Conservation (phyloP, 1,140 invertebrate genomes). For the Teleopsis dalmanni region DNA sequence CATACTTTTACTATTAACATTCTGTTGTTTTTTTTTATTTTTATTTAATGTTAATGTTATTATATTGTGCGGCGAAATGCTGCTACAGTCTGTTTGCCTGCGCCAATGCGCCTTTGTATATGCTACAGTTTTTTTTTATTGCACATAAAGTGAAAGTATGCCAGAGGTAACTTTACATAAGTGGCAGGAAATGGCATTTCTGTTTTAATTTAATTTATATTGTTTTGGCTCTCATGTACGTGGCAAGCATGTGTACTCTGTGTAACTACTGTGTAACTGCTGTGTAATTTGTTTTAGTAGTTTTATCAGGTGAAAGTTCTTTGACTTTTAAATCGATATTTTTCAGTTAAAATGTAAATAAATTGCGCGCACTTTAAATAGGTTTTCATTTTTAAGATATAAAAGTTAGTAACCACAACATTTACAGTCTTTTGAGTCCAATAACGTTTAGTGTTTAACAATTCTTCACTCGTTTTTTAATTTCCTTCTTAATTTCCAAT, state of each 20-base stretch:
- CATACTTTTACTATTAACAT: too few relatives aligned
- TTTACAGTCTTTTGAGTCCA: too few relatives aligned
- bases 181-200: conserved; percentile 31
- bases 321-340: conserved; percentile 10
- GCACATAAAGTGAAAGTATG: conserved; percentile 2
- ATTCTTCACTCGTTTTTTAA: conserved; percentile 9
- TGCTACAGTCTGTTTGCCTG: too few relatives aligned
- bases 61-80: conserved; percentile 1
- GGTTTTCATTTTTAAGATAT: too few relatives aligned
- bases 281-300: not conserved
- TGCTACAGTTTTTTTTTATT: conserved; percentile 5
- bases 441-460: too few relatives aligned
- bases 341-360: not conserved
- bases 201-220: conserved; percentile 10
- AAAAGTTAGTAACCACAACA: too few relatives aligned
- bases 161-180: not conserved
- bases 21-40: too few relatives aligned
- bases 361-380: too few relatives aligned
- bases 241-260: not conserved
- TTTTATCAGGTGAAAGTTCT: conserved; percentile 6
- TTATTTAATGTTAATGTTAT: conserved; percentile 41
- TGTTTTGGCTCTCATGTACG: not conserved
- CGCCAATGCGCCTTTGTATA: conserved; percentile 8
- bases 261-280: not conserved
- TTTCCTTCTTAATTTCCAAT: not conserved